Base-by-base conservation (phyloP, 2,113 vertebrate genomes). In the Origma solitaria region DNA sequence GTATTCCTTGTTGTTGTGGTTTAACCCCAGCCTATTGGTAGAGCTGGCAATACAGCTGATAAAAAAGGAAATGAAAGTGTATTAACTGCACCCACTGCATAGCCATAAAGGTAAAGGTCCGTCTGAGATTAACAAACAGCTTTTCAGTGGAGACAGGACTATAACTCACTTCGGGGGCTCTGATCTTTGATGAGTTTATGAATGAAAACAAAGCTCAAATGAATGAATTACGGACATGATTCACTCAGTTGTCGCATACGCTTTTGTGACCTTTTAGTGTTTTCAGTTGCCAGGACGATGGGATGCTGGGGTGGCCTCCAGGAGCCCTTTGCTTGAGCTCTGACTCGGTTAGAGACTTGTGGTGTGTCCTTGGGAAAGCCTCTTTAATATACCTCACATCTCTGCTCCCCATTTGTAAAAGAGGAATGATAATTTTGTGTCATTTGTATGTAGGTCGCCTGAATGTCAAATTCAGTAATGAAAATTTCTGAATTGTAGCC, bases 111-210 rank as follows among this genome's bases (percentile, higher is more conserved):
- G 51, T 38, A 89, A 84, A 91, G 28, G 87, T 87, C 88, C 7
- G 0, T 75, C 58, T 70, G 76, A 87, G 82, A 93, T 82, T 95
- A 90, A 90, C 70, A 92, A 87, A 90, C 82, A 90, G 78, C 51
- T 91, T 93, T 92, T 89, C 65, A 51, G 57, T 70, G 56, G 68
- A 73, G 73, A 58, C 0, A 0, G 65, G 44, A 68, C 85, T 75
- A 81, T 93, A 90, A 87, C 64, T 93, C 92, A 92, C 61, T 66
- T 92, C 69, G 92, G 69, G 65, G 73, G 33, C 61, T 92, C 85
- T 88, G 70, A 87, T 90, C 82, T 94, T 62, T 93, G 70, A 87
- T 89, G 82, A 95, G 78, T 94, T 96, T 96, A 90, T 92, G 93
- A 85, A 94, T 88, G 84, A 94, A 96, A 95, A 89, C 89, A 94